phyloP scores from a whole-genome alignment of 2,888 invertebrate genomes.

The Ennomos quercinarius region DNA sequence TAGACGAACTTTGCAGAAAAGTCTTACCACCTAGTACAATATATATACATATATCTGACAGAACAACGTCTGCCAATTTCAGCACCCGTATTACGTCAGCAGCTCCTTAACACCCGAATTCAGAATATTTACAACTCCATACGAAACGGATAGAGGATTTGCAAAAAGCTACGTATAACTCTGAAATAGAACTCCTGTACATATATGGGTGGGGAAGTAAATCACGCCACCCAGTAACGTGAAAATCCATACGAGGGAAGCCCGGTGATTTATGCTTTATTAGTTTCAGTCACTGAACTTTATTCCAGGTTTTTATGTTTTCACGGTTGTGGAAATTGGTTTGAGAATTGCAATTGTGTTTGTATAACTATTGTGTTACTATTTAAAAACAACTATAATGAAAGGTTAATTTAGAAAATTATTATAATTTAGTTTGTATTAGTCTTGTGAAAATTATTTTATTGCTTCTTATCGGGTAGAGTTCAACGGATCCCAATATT shows the following conservation, averaged over 20 bases:
- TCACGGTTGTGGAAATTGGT: slow-evolving; percentile 12
- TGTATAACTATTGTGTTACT: not conserved
- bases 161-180: slow-evolving; percentile 20
- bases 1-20: too few relatives aligned
- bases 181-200: slow-evolving; percentile 1
- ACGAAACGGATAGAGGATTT: slow-evolving; percentile 21
- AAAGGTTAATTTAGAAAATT: too few relatives aligned
- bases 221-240: slow-evolving; percentile 43
- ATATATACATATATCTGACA: too few relatives aligned
- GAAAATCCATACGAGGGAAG: slow-evolving; percentile 58
- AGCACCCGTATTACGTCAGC: too few relatives aligned
- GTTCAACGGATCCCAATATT: too few relatives aligned
- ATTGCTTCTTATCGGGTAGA: too few relatives aligned
- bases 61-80: too few relatives aligned
- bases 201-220: slow-evolving; percentile 28
- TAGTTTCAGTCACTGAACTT: slow-evolving; percentile 53
- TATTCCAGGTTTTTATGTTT: slow-evolving; percentile 45
- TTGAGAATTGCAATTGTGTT: slow-evolving; percentile 6
- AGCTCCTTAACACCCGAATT: too few relatives aligned
- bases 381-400: not conserved
- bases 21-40: too few relatives aligned
- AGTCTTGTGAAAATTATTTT: too few relatives aligned
- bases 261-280: slow-evolving; percentile 58
- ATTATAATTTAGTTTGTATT: too few relatives aligned
- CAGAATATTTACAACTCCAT: not conserved